A percentile compares a stretch with the other conserved stretches of the same genome.
Evolutionary conservation across 1,140 invertebrate species (phyloP).

Genomic region (Drosophila tropicalis): DNA sequence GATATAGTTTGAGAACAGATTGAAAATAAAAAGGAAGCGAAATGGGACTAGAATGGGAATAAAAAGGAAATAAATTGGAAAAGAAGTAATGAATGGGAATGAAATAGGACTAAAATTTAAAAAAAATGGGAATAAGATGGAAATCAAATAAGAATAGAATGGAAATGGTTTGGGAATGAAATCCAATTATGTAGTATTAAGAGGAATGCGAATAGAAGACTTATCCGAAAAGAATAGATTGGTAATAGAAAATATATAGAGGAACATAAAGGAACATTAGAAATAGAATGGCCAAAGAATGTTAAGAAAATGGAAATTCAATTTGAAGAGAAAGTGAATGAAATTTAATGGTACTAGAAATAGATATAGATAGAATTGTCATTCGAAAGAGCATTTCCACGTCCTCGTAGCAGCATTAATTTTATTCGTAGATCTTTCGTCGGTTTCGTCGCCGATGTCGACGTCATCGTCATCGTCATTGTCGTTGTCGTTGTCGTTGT

Average conservation of each 20-base stretch:
- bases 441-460: background rate
- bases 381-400: background rate
- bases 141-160: background rate
- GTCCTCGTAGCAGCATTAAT: slow-evolving; percentile 6
- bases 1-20: background rate
- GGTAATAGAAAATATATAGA: background rate
- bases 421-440: slow-evolving; percentile 27
- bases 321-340: too few species aligned
- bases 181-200: too few species aligned
- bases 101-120: background rate
- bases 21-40: too few species aligned
- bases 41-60: background rate
- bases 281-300: background rate
- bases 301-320: too few species aligned
- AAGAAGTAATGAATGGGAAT: background rate
- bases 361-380: too few species aligned
- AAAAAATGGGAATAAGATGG: background rate
- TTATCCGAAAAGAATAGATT: background rate
- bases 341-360: too few species aligned
- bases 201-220: background rate
- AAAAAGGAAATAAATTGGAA: background rate
- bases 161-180: background rate
- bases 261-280: background rate
- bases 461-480: slow-evolving; percentile 8
- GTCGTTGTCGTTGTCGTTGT: slow-evolving; percentile 40